Evolutionary conservation across 23 tunicate genomes (phyloP).

Genomic region (Aplidium turbinatum): DNA sequence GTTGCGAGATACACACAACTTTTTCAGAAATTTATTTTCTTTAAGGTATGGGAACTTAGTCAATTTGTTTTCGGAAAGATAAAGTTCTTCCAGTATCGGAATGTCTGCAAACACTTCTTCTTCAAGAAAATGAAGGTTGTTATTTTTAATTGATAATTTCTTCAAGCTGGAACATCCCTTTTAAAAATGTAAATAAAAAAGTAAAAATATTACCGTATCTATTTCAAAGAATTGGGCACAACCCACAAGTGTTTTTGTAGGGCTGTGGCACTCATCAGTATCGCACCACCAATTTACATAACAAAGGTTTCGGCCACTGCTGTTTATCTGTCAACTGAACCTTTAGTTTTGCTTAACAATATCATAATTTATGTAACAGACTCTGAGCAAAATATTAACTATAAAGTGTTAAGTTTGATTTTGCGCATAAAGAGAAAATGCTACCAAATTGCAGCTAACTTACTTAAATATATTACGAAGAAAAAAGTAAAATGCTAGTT

Average conservation of each 20-base stretch:
- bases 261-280: too few species aligned
- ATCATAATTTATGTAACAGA: too few species aligned
- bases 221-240: not conserved
- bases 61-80: slow-evolving; percentile 36
- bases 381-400: too few species aligned
- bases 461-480: too few species aligned
- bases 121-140: slow-evolving; percentile 68
- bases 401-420: too few species aligned
- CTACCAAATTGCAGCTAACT: too few species aligned
- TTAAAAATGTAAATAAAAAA: not conserved
- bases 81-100: slow-evolving; percentile 43
- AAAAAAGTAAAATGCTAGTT: too few species aligned
- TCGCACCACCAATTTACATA: too few species aligned
- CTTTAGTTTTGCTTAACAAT: too few species aligned
- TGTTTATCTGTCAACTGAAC: not conserved
- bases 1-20: slow-evolving; percentile 57
- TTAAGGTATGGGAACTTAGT: slow-evolving; percentile 41
- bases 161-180: slow-evolving; percentile 41
- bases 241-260: too few species aligned
- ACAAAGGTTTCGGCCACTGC: not conserved
- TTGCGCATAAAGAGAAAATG: too few species aligned
- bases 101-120: slow-evolving; percentile 46
- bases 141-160: slow-evolving; percentile 46
- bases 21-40: slow-evolving; percentile 30
- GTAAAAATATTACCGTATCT: not conserved